A percentile compares a stretch with the other conserved stretches of the same genome.
phyloP scores from a whole-genome alignment of 2,888 invertebrate species.

The Scaeva pyrastri region DNA sequence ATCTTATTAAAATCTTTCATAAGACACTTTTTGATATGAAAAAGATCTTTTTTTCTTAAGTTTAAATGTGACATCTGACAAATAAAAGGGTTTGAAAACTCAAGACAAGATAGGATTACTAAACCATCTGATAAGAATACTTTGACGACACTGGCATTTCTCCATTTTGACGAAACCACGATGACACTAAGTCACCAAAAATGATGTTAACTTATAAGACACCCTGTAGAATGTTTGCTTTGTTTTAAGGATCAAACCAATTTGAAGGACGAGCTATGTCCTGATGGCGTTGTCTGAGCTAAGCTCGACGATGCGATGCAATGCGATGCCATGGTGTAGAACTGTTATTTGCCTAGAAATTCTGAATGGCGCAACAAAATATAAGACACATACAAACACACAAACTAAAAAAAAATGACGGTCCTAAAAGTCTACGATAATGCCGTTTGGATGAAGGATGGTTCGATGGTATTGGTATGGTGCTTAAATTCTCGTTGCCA shows the following conservation, averaged over 20 bases:
- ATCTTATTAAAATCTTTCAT: no score
- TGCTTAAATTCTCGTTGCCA: constrained; percentile 16
- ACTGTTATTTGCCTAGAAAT: constrained; percentile 58
- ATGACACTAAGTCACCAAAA: no score
- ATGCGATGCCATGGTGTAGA: constrained; percentile 27
- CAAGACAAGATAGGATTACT: no score
- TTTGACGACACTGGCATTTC: no score
- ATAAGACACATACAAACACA: no score
- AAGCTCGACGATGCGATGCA: not conserved
- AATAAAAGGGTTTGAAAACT: no score
- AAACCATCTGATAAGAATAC: no score
- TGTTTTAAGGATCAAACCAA: constrained; percentile 9
- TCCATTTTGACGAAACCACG: no score
- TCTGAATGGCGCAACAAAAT: constrained; percentile 38
- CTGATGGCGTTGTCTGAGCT: constrained; percentile 36
- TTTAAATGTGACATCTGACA: no score
- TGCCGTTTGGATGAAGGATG: not conserved
- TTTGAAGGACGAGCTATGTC: constrained; percentile 38
- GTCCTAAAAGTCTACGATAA: constrained; percentile 45
- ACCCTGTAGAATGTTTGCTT: constrained; percentile 9
- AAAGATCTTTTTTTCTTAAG: no score
- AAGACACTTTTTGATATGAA: no score
- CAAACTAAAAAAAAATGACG: constrained; percentile 5
- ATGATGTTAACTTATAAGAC: not conserved
- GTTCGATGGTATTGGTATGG: not conserved